phyloP scores from a whole-genome alignment of 2,888 invertebrate genomes.

The Campoplex capitator region DNA sequence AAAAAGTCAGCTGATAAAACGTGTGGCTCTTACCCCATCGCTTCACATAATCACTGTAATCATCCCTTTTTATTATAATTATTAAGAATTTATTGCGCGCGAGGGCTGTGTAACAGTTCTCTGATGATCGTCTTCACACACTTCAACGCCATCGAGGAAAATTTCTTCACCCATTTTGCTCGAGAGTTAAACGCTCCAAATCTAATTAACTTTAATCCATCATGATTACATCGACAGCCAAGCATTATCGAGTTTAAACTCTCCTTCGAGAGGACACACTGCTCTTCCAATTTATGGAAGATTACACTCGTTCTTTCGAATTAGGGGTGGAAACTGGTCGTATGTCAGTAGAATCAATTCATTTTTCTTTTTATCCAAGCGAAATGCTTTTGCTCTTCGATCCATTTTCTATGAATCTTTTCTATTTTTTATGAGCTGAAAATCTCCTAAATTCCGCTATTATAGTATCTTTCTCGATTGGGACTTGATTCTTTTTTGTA shows the following conservation, averaged over 20 bases:
- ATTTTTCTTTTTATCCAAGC: background rate
- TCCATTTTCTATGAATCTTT: background rate
- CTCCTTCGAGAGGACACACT: slow-evolving; percentile 1
- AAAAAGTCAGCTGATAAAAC: slow-evolving; percentile 43
- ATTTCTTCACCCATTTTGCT: slow-evolving; percentile 50
- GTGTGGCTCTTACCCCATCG: slow-evolving; percentile 59
- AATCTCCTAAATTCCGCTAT: background rate
- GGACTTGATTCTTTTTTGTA: slow-evolving; percentile 48
- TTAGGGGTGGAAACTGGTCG: background rate
- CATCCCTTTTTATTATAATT: slow-evolving; percentile 79
- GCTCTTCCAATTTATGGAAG: slow-evolving; percentile 12
- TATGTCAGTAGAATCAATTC: background rate
- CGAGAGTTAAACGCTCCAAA: slow-evolving; percentile 72
- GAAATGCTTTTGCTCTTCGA: background rate
- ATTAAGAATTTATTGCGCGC: slow-evolving; percentile 76
- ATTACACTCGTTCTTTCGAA: background rate
- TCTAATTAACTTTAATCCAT: slow-evolving; percentile 80
- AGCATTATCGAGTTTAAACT: slow-evolving; percentile 71
- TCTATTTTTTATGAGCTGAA: slow-evolving; percentile 4
- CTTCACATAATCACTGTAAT: slow-evolving; percentile 79
- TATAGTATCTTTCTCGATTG: slow-evolving; percentile 14
- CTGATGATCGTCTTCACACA: slow-evolving; percentile 33
- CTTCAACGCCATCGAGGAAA: slow-evolving; percentile 31
- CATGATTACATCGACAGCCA: slow-evolving; percentile 75
- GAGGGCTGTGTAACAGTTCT: slow-evolving; percentile 40